Percentiles rank a stretch among this genome's conserved stretches.
Conservation (phyloP, 2,888 invertebrate genomes). For the Apoda limacodes region DNA sequence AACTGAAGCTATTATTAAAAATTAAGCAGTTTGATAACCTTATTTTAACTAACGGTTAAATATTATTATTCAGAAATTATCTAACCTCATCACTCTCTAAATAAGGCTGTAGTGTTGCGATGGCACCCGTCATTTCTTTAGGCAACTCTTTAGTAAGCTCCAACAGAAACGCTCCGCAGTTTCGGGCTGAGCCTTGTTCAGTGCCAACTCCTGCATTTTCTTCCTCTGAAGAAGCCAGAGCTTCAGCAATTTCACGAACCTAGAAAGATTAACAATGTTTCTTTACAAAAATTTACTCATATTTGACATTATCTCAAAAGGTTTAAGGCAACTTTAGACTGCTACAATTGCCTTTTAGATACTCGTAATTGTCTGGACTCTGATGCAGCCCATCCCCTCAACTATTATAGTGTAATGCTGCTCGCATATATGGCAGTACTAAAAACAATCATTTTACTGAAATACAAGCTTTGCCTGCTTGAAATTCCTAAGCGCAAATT, state of each 20-base stretch:
- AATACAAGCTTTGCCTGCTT: too few species aligned
- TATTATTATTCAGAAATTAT: background rate
- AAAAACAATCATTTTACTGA: too few species aligned
- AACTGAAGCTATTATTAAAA: too few species aligned
- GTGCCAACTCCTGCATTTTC: constrained; percentile 51
- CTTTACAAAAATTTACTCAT: background rate
- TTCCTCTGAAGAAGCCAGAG: constrained; percentile 65
- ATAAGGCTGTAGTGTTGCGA: constrained; percentile 71
- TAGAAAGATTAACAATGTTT: constrained; percentile 16
- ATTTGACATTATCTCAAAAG: constrained; percentile 1
- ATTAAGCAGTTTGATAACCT: background rate
- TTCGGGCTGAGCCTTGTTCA: constrained; percentile 49
- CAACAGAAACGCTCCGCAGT: constrained; percentile 70
- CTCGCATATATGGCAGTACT: too few species aligned
- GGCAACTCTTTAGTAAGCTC: constrained; percentile 74
- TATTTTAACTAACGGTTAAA: constrained; percentile 6
- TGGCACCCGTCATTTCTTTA: constrained; percentile 68
- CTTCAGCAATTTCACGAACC: constrained; percentile 79
- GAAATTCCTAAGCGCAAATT: too few species aligned
- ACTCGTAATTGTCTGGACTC: too few species aligned
- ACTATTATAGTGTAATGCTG: too few species aligned
- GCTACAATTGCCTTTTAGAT: too few species aligned
- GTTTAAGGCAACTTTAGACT: too few species aligned
- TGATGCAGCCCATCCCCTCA: too few species aligned
- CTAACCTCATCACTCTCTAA: constrained; percentile 71